Evolutionary conservation across 2,797 vertebrate genomes (phyloP).

Genomic region (Leontocebus nigricollis): DNA sequence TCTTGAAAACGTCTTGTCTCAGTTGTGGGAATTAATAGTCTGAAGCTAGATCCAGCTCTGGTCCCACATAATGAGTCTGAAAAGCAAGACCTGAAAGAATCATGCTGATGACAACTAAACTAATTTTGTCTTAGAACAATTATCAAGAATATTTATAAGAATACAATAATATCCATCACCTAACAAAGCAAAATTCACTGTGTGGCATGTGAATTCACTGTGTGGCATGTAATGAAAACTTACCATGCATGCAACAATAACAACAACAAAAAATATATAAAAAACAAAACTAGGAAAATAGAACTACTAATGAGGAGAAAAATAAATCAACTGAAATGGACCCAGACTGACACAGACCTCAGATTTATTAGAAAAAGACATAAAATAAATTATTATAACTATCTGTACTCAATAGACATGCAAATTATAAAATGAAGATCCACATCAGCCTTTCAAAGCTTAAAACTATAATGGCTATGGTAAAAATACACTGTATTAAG

Average conservation of each 20-base stretch:
- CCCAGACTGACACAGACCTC: not conserved
- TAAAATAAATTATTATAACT: not conserved
- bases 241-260: not conserved
- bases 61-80: not conserved
- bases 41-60: not conserved
- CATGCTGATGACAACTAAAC: not conserved
- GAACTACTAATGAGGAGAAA: not conserved
- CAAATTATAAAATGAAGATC: not conserved
- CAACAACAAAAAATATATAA: not conserved
- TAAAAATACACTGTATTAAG: not conserved
- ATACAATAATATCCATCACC: not conserved
- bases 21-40: not conserved
- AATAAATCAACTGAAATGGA: not conserved
- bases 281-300: not conserved
- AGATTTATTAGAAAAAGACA: not conserved
- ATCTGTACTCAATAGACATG: not conserved
- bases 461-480: not conserved
- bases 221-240: not conserved
- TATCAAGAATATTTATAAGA: not conserved
- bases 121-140: not conserved
- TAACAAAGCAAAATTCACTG: not conserved
- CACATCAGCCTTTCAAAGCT: not conserved
- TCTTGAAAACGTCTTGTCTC: not conserved
- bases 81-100: not conserved
- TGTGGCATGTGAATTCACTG: not conserved